Conservation (phyloP, 2,797 vertebrate genomes). For the Tragelaphus oryx region DNA sequence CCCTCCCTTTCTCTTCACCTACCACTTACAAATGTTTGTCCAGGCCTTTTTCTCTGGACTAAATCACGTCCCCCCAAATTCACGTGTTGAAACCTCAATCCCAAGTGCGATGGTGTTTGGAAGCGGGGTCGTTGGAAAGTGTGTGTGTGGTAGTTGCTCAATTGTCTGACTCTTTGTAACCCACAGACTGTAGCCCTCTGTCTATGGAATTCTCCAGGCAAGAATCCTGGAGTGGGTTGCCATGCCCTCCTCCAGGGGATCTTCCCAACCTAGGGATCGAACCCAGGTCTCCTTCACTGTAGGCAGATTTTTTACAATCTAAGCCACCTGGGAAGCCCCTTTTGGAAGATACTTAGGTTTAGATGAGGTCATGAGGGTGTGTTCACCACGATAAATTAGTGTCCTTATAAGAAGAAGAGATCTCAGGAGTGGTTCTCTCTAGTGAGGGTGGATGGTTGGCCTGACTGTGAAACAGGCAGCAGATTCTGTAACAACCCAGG, state of each 20-base stretch:
- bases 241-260: background rate
- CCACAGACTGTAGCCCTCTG: background rate
- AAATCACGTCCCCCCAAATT: no score
- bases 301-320: background rate
- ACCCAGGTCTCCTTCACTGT: background rate
- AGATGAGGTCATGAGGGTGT: no score
- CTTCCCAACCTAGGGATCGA: background rate
- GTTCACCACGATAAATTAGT: background rate
- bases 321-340: background rate
- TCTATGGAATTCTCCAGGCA: background rate
- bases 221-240: background rate
- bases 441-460: background rate
- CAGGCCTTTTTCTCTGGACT: background rate
- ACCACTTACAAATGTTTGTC: background rate
- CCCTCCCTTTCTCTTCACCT: background rate
- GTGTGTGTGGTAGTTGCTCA: background rate
- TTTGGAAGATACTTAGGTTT: background rate
- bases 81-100: background rate
- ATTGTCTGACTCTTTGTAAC: background rate
- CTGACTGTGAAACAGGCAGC: background rate
- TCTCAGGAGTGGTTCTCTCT: background rate
- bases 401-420: background rate
- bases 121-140: background rate
- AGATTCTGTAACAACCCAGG: background rate
- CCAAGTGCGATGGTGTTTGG: background rate